A percentile compares a stretch with the other conserved stretches of the same genome.
These are phyloP conservation scores for Tolypeutes matacus DNA, from an alignment of 2,797 vertebrate species.

Conservation along the genomic window DNA sequence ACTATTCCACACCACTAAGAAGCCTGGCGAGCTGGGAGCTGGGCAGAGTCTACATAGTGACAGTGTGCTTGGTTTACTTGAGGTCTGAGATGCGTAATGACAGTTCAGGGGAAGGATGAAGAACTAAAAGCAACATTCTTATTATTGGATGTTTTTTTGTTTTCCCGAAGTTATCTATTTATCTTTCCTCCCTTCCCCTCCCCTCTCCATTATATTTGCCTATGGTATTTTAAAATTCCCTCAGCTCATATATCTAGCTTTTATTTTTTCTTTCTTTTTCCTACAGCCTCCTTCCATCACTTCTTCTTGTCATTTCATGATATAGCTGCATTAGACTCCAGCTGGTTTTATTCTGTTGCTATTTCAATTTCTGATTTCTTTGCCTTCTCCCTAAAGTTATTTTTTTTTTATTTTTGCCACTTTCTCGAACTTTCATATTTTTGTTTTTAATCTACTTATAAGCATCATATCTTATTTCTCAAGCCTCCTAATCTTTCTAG, in stretches of 20 bases:
- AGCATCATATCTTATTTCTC: slow-evolving; percentile 1
- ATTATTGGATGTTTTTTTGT: background rate
- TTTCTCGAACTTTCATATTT: slow-evolving; percentile 12
- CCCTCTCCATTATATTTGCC: background rate
- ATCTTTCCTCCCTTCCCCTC: background rate
- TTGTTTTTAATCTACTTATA: background rate
- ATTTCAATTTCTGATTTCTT: background rate
- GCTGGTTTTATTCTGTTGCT: slow-evolving; percentile 4
- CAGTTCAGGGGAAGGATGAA: background rate
- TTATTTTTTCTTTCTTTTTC: background rate
- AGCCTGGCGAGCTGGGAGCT: background rate
- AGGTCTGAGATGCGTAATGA: background rate
- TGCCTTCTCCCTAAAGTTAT: background rate
- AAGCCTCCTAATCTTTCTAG: background rate
- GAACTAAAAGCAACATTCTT: background rate
- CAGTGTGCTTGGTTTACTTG: no score
- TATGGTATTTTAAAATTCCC: background rate
- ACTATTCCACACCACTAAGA: background rate
- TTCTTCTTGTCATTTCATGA: background rate
- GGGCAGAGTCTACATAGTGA: accelerated
- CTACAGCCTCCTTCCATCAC: background rate
- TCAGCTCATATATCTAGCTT: background rate
- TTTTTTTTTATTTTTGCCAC: slow-evolving; percentile 3
- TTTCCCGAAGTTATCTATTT: background rate
- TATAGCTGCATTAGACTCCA: background rate